These are phyloP conservation scores for Pangasius sanitwongsei DNA, from an alignment of 2,797 vertebrate species.

Conservation along the genomic window DNA sequence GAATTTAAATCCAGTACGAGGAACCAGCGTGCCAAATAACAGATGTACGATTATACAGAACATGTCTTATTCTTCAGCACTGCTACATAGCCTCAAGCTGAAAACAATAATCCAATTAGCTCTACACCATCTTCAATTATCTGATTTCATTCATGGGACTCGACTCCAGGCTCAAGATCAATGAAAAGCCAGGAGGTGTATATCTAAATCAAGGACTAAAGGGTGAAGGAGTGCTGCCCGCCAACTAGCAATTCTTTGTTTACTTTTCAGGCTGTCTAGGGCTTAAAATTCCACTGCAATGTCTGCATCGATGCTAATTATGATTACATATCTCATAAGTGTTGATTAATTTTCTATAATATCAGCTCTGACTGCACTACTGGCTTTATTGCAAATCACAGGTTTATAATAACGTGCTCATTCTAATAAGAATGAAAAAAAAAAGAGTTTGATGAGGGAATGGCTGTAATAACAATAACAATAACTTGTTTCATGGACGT, in stretches of 20 bases:
- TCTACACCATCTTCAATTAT: conserved; percentile 82
- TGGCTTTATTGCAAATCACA: neutral
- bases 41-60: conserved; percentile 72
- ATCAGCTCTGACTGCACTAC: neutral
- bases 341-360: neutral
- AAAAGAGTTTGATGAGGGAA: neutral
- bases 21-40: conserved; percentile 48
- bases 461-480: neutral
- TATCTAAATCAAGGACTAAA: conserved; percentile 67
- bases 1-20: neutral
- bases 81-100: conserved; percentile 70
- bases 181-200: conserved; percentile 72
- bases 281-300: neutral
- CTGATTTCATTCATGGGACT: conserved; percentile 80
- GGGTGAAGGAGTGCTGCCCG: conserved; percentile 40
- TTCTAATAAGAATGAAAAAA: neutral
- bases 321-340: neutral
- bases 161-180: conserved; percentile 77
- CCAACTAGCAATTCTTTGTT: conserved; percentile 29
- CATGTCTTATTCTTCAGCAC: conserved; percentile 58
- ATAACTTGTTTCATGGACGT: neutral
- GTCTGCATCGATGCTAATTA: neutral
- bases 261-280: conserved; percentile 40
- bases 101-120: conserved; percentile 86
- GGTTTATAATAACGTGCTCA: neutral